Conservation (phyloP, 2,113 vertebrate species). For the Lepus timidus region DNA sequence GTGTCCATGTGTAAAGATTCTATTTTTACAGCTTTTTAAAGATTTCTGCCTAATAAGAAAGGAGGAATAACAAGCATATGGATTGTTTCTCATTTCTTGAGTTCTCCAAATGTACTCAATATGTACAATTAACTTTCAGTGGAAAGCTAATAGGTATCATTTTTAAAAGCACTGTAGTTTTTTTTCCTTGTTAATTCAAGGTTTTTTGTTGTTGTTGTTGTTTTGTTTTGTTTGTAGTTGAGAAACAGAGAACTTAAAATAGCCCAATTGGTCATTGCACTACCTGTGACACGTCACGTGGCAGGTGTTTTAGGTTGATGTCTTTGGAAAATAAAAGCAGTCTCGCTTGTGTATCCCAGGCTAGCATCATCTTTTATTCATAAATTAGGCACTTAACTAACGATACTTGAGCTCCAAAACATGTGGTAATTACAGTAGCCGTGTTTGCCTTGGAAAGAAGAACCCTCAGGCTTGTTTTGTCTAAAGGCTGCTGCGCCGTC, state of each 20-base stretch:
- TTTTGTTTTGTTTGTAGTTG: neutral
- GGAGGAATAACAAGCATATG: neutral
- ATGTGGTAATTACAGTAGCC: neutral
- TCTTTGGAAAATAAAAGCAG: neutral
- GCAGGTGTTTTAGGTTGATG: neutral
- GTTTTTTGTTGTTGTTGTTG: neutral
- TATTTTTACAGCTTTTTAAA: neutral
- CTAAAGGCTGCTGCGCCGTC: neutral
- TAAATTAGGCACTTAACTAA: neutral
- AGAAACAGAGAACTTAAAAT: neutral
- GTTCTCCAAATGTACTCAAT: conserved; percentile 42
- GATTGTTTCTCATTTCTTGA: neutral
- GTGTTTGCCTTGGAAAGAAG: neutral
- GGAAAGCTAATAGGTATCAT: neutral
- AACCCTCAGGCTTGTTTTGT: neutral
- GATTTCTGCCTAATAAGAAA: neutral
- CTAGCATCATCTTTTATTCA: conserved; percentile 12
- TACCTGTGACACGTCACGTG: neutral
- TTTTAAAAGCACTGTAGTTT: neutral
- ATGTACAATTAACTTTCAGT: neutral
- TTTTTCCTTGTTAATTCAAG: neutral
- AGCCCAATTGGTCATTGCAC: neutral
- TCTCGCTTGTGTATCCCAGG: neutral
- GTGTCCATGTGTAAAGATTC: neutral
- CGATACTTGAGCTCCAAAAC: conserved; percentile 17